These are phyloP conservation scores for Lanius collurio DNA, from an alignment of 2,113 vertebrate genomes.

Conservation along the genomic window DNA sequence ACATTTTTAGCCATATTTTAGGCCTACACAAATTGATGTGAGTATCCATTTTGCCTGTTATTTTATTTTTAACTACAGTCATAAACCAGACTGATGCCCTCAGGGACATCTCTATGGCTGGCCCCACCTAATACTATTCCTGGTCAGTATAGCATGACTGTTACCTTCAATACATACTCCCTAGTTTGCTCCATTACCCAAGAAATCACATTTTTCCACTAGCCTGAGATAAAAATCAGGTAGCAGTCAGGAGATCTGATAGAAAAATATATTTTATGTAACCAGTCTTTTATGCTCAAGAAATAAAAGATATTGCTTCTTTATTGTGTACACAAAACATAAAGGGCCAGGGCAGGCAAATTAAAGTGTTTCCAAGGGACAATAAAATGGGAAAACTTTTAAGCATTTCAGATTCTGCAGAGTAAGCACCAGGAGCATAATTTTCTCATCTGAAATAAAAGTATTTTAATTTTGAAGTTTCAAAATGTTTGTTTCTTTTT, in stretches of 20 bases:
- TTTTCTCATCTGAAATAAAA: background rate
- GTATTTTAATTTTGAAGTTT: background rate
- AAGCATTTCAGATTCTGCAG: background rate
- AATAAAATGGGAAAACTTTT: background rate
- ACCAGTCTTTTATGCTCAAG: slow-evolving; percentile 17
- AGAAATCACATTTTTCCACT: slow-evolving; percentile 47
- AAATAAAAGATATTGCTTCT: background rate
- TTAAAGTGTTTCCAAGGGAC: background rate
- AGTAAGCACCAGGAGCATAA: background rate
- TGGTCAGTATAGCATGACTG: slow-evolving; percentile 40
- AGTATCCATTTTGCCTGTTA: background rate
- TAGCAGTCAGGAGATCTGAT: slow-evolving; percentile 2
- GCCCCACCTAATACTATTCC: background rate
- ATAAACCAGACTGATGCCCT: slow-evolving; percentile 8
- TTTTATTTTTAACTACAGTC: slow-evolving; percentile 21
- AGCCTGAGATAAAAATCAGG: slow-evolving; percentile 33
- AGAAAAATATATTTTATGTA: slow-evolving; percentile 30
- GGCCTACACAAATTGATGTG: background rate
- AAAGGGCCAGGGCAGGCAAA: background rate
- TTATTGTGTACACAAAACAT: background rate
- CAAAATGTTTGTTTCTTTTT: background rate
- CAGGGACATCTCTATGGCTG: background rate
- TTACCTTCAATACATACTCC: slow-evolving; percentile 45
- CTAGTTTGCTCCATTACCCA: slow-evolving; percentile 53
- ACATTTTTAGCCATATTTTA: background rate